Conservation (phyloP, 2,113 vertebrate genomes). For the Phrynocephalus versicolor region DNA sequence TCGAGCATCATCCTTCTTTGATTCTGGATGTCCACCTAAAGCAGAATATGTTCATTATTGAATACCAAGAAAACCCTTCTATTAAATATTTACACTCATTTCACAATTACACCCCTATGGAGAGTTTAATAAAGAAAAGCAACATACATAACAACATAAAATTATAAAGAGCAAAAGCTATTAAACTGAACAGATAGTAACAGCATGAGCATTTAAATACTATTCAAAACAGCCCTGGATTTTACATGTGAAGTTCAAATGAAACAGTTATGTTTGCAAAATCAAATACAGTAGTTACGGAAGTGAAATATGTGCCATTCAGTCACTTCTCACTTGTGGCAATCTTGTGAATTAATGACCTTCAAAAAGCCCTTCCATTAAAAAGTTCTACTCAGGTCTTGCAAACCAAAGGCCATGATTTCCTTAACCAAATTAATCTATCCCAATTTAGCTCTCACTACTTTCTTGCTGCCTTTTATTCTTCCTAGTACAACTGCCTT, state of each 20-base stretch:
- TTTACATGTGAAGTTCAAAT: too few species aligned
- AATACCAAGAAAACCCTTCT: neutral
- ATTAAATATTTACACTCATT: neutral
- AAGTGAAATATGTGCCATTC: too few species aligned
- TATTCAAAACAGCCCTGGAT: neutral
- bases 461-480: too few species aligned
- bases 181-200: neutral
- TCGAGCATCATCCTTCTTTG: conserved; percentile 95
- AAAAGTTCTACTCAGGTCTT: too few species aligned
- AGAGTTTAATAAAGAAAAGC: neutral
- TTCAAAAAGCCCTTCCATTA: too few species aligned
- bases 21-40: conserved; percentile 90
- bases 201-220: neutral
- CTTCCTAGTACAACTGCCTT: too few species aligned
- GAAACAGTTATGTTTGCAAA: neutral
- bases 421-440: too few species aligned
- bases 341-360: too few species aligned
- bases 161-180: neutral
- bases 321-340: too few species aligned
- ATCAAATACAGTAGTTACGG: neutral
- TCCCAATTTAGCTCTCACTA: too few species aligned
- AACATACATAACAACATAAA: neutral
- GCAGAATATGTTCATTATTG: conserved; percentile 7
- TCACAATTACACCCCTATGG: neutral
- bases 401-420: too few species aligned